Evolutionary conservation across 2,888 invertebrate genomes (phyloP).

Genomic region (Perithous albicinctus): DNA sequence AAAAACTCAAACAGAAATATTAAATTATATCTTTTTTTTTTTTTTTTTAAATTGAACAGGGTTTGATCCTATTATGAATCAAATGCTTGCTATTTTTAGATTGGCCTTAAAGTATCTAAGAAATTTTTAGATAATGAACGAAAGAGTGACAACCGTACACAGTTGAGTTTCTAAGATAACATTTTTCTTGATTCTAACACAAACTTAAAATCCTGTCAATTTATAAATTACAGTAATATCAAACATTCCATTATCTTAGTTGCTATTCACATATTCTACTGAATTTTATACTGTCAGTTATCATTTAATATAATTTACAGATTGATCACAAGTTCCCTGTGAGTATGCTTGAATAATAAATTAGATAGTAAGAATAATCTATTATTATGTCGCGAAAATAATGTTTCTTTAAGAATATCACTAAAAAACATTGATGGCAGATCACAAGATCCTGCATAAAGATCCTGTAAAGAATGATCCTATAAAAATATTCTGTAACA

Average conservation of each 20-base stretch:
- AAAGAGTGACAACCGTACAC: background rate
- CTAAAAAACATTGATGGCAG: background rate
- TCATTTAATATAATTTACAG: constrained; percentile 3
- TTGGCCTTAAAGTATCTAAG: background rate
- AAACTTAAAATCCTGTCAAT: too few relatives aligned
- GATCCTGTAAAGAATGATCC: too few relatives aligned
- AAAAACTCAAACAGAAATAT: too few relatives aligned
- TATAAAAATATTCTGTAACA: too few relatives aligned
- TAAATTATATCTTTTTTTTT: too few relatives aligned
- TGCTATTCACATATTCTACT: background rate
- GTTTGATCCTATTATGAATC: too few relatives aligned
- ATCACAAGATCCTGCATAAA: too few relatives aligned
- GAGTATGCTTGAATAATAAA: background rate
- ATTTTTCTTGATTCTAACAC: too few relatives aligned
- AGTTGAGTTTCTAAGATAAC: too few relatives aligned
- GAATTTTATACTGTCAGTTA: background rate
- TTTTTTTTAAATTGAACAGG: too few relatives aligned
- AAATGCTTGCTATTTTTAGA: background rate
- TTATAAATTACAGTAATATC: too few relatives aligned
- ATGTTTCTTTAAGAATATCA: background rate
- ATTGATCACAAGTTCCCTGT: constrained; percentile 12
- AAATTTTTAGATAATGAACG: background rate
- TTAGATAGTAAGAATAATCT: background rate
- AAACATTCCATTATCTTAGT: too few relatives aligned
- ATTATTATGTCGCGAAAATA: background rate